These are phyloP conservation scores for Protophormia terraenovae DNA, from an alignment of 2,888 invertebrate genomes.

Conservation along the genomic window DNA sequence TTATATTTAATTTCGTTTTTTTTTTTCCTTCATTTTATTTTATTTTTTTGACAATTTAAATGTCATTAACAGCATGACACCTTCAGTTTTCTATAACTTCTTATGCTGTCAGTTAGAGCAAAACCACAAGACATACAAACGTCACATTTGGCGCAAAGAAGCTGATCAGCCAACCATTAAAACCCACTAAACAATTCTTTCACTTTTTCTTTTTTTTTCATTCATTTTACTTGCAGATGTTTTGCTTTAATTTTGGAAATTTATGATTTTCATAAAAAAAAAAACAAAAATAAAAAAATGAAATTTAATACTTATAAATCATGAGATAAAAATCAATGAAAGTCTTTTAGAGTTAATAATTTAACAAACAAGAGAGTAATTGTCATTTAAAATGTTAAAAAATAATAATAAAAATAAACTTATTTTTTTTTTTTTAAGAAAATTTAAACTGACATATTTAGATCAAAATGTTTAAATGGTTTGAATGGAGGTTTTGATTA, in stretches of 20 bases:
- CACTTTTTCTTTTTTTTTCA: conserved; percentile 15
- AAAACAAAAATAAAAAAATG: neutral
- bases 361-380: conserved; percentile 27
- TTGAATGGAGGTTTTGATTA: neutral
- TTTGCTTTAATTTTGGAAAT: too few relatives aligned
- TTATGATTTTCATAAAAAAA: neutral
- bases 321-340: conserved; percentile 41
- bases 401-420: neutral
- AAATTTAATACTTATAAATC: neutral
- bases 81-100: conserved; percentile 9
- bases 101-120: neutral
- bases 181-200: conserved; percentile 23
- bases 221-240: neutral
- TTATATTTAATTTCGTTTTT: neutral
- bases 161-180: neutral
- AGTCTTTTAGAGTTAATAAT: conserved; percentile 33
- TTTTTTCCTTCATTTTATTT: neutral
- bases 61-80: conserved; percentile 68
- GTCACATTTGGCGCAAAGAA: neutral
- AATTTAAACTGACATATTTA: conserved; percentile 44
- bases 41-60: conserved; percentile 56
- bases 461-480: conserved; percentile 20
- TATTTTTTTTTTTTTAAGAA: neutral
- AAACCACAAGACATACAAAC: neutral
- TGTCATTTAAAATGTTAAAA: conserved; percentile 46